Evolutionary conservation across 2,113 vertebrate species (phyloP).

Genomic region (Alligator sinensis): DNA sequence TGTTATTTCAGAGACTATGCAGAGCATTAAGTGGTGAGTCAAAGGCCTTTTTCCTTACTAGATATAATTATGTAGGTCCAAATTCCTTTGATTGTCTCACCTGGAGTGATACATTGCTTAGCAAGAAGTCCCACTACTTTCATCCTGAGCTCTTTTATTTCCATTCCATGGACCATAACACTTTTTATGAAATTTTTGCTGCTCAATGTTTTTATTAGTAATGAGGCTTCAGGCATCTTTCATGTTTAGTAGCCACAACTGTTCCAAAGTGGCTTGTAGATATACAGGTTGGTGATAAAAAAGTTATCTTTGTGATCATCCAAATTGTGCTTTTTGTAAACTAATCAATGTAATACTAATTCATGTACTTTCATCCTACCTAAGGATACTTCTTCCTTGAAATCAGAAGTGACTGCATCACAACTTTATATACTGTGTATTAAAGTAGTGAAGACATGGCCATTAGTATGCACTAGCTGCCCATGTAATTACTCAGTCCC

Average conservation of each 20-base stretch:
- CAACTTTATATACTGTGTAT: too few species aligned
- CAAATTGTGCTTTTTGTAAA: not conserved
- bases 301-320: not conserved
- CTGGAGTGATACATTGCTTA: not conserved
- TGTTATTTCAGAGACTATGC: constrained; percentile 48
- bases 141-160: not conserved
- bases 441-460: too few species aligned
- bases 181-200: not conserved
- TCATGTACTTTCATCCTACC: not conserved
- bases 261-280: not conserved
- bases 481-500: too few species aligned
- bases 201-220: not conserved
- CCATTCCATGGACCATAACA: not conserved
- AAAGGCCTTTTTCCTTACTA: constrained; percentile 34
- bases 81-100: not conserved
- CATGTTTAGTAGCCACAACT: not conserved
- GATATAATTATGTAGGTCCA: constrained; percentile 10
- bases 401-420: too few species aligned
- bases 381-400: too few species aligned
- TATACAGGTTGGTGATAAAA: not conserved
- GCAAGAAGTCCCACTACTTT: not conserved
- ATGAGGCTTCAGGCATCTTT: not conserved
- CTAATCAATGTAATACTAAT: not conserved
- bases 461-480: too few species aligned
- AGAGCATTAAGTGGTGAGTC: constrained; percentile 37